Base-by-base conservation (phyloP, 1,140 invertebrate species). In the Drosophila sproati region DNA sequence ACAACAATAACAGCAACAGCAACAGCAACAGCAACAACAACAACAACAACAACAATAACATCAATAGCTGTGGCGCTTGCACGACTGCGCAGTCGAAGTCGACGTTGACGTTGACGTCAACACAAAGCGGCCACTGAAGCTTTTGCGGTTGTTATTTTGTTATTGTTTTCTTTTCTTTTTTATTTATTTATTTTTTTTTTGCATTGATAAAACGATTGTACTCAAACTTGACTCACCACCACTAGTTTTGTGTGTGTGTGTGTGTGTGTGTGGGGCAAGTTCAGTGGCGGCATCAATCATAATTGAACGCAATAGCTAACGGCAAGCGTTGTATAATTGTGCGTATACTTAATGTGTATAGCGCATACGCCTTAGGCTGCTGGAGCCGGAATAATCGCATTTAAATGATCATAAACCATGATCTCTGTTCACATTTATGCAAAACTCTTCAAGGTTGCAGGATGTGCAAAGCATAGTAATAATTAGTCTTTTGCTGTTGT, bases 231-330 rank as follows among this genome's bases (percentile, higher is more conserved):
- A 57, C 57, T 52, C 7, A 43, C 66, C 66, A 59, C 55, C 34
- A 20, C 31, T 31, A 20, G 20, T 7, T 43, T 0, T 3, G 39
- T 0, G 39, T n/a, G 2, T 43, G 39, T 43, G 39, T 55, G 20
- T 52, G n/a, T 60, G 48, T 5, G 20, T 8, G 37, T 41, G 63
- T 45, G 47, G 63, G 51, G 70, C 82, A 82, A 86, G 82, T 86
- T 86, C 82, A 86, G 71, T 86, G 82, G 78, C 82, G 77, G 73
- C 70, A 87, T 78, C 52, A 78, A 68, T 79, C 64, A 70, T 31
- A 52, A 67, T 39, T 32, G 41, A 29, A 20, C 20, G 20, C 20
- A 50, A 37, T 50, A 43, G 39, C 20, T 43, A 54, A 67, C 41
- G 2, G 45, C 54, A 73, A 34, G 3, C 4, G 12, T 70, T 74